Evolutionary conservation across 2,888 invertebrate genomes (phyloP).

Genomic region (Timema cristinae): DNA sequence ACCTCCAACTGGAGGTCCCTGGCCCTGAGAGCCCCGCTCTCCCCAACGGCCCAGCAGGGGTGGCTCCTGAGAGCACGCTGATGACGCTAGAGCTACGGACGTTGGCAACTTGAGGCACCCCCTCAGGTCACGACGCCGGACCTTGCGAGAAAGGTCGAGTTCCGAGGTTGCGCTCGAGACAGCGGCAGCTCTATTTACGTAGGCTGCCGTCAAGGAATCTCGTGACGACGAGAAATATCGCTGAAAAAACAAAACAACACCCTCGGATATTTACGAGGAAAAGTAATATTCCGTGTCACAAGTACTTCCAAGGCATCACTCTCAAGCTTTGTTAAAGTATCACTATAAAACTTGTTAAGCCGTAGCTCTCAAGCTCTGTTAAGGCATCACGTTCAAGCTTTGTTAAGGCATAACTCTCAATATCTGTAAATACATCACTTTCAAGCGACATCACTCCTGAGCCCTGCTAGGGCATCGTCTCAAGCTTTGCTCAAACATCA

Average conservation of each 20-base stretch:
- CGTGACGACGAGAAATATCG: slow-evolving; percentile 67
- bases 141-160: slow-evolving; percentile 70
- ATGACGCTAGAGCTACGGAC: slow-evolving; percentile 53
- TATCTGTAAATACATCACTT: too few species aligned
- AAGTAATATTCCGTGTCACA: neutral
- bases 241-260: slow-evolving; percentile 46
- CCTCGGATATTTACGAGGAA: neutral
- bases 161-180: slow-evolving; percentile 67
- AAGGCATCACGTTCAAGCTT: too few species aligned
- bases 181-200: slow-evolving; percentile 59
- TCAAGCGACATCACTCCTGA: too few species aligned
- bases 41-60: slow-evolving; percentile 54
- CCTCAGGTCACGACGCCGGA: slow-evolving; percentile 59
- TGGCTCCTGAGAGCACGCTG: slow-evolving; percentile 69
- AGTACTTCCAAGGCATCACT: too few species aligned
- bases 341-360: too few species aligned
- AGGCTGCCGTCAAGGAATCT: slow-evolving; percentile 68
- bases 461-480: too few species aligned
- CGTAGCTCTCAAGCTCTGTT: too few species aligned
- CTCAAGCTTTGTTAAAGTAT: too few species aligned
- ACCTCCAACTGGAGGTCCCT: slow-evolving; percentile 48
- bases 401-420: too few species aligned
- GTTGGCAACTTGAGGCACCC: slow-evolving; percentile 60
- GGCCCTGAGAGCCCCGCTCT: slow-evolving; percentile 41
- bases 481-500: too few species aligned